Conservation (phyloP, 1,140 invertebrate genomes). For the Trachymyrmex cornetzi region DNA sequence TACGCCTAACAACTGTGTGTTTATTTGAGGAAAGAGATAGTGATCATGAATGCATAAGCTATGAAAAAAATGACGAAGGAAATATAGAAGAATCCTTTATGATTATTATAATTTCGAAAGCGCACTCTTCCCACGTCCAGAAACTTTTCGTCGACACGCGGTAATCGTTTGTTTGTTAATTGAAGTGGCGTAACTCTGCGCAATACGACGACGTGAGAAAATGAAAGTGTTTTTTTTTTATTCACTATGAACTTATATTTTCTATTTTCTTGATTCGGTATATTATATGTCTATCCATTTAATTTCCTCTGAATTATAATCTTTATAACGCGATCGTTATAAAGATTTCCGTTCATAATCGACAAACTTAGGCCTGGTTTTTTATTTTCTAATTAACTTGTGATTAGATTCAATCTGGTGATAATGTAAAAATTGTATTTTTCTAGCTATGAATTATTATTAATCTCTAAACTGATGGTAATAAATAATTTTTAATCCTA, state of each 20-base stretch:
- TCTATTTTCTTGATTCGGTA: background rate
- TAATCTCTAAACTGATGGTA: no score
- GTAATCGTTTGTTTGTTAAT: constrained; percentile 61
- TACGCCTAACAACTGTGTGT: constrained; percentile 35
- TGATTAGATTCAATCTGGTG: no score
- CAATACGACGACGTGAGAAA: constrained; percentile 68
- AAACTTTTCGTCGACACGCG: constrained; percentile 65
- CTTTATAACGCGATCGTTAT: background rate
- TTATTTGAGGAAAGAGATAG: constrained; percentile 56
- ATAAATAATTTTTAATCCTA: no score
- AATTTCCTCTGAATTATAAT: background rate
- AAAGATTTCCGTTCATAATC: background rate
- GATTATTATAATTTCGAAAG: constrained; percentile 45
- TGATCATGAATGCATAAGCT: constrained; percentile 41
- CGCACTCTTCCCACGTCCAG: constrained; percentile 67
- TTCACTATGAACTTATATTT: background rate
- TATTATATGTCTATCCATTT: background rate
- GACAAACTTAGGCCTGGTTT: background rate
- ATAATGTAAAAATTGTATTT: no score
- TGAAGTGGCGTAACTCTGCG: constrained; percentile 47
- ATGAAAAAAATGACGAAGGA: constrained; percentile 34
- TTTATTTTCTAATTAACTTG: no score
- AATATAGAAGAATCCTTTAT: constrained; percentile 32
- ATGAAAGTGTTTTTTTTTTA: constrained; percentile 65
- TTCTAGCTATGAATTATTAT: no score